A percentile compares a stretch with the other conserved stretches of the same genome.
Conservation (phyloP, 2,888 invertebrate species). For the Calephelis perditalis region DNA sequence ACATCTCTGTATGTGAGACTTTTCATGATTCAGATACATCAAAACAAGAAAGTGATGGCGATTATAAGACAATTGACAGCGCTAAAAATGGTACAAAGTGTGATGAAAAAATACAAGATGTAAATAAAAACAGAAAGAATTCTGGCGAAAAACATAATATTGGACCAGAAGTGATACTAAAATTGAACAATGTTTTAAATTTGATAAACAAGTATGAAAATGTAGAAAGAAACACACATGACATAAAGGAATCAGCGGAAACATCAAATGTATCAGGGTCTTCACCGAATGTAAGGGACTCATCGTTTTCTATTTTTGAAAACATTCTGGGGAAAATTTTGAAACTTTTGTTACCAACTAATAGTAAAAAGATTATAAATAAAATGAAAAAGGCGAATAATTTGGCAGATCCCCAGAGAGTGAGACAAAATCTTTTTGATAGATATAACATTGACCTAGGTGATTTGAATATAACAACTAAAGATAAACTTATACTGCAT, state of each 20-base stretch:
- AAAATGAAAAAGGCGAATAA: slow-evolving; percentile 40
- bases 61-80: slow-evolving; percentile 15
- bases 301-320: slow-evolving; percentile 48
- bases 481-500: slow-evolving; percentile 59
- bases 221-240: slow-evolving; percentile 41
- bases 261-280: not conserved
- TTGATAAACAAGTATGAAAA: slow-evolving; percentile 54
- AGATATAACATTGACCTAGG: slow-evolving; percentile 41
- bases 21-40: slow-evolving; percentile 36
- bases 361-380: slow-evolving; percentile 40
- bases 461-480: slow-evolving; percentile 43
- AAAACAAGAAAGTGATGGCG: slow-evolving; percentile 26
- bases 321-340: slow-evolving; percentile 55
- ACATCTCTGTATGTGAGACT: slow-evolving; percentile 53
- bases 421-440: slow-evolving; percentile 40
- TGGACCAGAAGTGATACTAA: slow-evolving; percentile 41
- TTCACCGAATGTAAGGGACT: slow-evolving; percentile 19
- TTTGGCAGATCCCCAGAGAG: slow-evolving; percentile 33
- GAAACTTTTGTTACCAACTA: slow-evolving; percentile 51
- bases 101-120: slow-evolving; percentile 23
- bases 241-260: slow-evolving; percentile 32
- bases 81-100: slow-evolving; percentile 20
- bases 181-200: slow-evolving; percentile 50
- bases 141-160: slow-evolving; percentile 21
- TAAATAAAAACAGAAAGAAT: slow-evolving; percentile 15